Conservation (phyloP, 1,140 invertebrate species). For the Bombus terrestris region DNA sequence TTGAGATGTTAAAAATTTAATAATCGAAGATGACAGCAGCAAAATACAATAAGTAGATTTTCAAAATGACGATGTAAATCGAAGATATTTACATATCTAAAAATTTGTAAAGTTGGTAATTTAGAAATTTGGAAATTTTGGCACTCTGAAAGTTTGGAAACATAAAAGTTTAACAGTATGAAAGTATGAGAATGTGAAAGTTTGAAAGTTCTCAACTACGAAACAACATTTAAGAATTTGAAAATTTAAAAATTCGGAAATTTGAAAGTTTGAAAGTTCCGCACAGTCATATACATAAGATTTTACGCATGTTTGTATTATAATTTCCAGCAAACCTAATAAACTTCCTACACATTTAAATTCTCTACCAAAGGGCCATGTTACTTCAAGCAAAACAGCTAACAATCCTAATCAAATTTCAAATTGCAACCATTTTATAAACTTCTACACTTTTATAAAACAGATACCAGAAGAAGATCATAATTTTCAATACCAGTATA, state of each 20-base stretch:
- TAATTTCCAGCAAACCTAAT: no score
- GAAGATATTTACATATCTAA: neutral
- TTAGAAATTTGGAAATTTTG: neutral
- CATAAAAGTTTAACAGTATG: neutral
- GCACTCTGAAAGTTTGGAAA: neutral
- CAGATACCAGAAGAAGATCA: no score
- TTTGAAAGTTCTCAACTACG: neutral
- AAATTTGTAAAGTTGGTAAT: neutral
- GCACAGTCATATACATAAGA: neutral
- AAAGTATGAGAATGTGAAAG: neutral
- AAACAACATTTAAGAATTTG: neutral
- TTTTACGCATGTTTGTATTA: no score
- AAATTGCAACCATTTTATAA: no score
- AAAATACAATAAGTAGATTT: no score
- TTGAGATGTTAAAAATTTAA: neutral
- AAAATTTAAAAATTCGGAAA: neutral
- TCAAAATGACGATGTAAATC: no score
- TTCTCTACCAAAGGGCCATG: no score
- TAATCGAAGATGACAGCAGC: neutral
- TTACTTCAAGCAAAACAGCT: no score
- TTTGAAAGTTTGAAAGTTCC: neutral
- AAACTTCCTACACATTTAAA: no score
- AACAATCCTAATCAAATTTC: no score
- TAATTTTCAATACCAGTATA: no score
- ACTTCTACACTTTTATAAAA: no score